Percentiles rank a stretch among this genome's conserved stretches.
Evolutionary conservation across 2,888 invertebrate genomes (phyloP).

Genomic region (Pachycephus smyrnensis): DNA sequence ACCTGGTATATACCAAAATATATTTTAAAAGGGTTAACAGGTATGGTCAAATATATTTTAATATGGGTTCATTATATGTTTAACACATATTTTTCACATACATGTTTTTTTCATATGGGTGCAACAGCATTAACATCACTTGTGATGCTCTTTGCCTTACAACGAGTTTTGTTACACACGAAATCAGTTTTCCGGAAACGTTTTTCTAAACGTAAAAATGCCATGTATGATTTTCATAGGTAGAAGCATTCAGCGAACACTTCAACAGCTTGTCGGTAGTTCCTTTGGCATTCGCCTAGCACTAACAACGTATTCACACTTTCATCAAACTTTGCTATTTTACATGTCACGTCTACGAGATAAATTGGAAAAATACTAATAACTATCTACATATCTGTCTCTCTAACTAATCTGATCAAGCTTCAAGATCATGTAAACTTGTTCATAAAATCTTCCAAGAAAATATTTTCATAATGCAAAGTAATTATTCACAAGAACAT

Average conservation of each 20-base stretch:
- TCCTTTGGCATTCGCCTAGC: not conserved
- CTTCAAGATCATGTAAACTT: too few relatives aligned
- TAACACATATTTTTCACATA: too few relatives aligned
- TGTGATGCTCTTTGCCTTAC: not conserved
- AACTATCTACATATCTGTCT: too few relatives aligned
- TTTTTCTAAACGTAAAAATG: not conserved
- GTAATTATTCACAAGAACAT: too few relatives aligned
- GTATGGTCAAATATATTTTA: too few relatives aligned
- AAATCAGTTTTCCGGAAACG: not conserved
- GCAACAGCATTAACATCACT: constrained; percentile 1
- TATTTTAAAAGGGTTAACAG: too few relatives aligned
- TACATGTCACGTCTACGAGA: not conserved
- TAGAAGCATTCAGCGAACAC: not conserved
- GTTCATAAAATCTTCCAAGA: not conserved
- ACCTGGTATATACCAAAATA: too few relatives aligned
- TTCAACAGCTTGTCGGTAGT: constrained; percentile 1
- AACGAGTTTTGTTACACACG: not conserved
- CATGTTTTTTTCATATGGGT: too few relatives aligned
- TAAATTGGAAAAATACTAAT: too few relatives aligned
- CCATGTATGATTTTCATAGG: not conserved
- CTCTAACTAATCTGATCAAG: too few relatives aligned
- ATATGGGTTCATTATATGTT: too few relatives aligned
- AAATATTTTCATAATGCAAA: not conserved
- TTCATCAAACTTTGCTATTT: not conserved
- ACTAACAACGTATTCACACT: not conserved